phyloP scores from a whole-genome alignment of 2,113 vertebrate species.

The Daboia siamensis region DNA sequence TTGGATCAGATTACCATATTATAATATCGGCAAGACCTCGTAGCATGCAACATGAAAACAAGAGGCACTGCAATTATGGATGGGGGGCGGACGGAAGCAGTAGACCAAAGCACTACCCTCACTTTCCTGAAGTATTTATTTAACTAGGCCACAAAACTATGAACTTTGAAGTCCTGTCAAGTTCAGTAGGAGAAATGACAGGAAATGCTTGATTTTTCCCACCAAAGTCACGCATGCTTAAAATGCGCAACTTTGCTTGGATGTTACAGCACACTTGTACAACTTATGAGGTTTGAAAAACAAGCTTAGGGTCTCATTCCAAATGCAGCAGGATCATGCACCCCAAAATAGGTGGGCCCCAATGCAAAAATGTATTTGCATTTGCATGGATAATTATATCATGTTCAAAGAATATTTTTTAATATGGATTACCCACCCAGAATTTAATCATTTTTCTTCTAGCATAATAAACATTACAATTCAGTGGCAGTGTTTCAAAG shows the following conservation, averaged over 20 bases:
- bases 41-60: neutral
- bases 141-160: neutral
- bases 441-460: no score
- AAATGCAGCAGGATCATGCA: neutral
- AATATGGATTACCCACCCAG: neutral
- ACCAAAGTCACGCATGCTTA: neutral
- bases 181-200: neutral
- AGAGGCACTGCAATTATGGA: neutral
- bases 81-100: neutral
- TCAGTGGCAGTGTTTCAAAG: no score
- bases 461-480: no score
- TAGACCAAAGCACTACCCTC: no score
- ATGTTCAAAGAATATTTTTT: neutral
- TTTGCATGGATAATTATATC: neutral
- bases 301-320: neutral
- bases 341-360: neutral
- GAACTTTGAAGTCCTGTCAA: neutral
- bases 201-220: neutral
- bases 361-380: neutral
- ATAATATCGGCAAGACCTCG: neutral
- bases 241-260: neutral
- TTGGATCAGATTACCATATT: constrained; percentile 7
- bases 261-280: neutral
- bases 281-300: neutral
- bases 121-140: neutral